Evolutionary conservation across 30 jellyfish, hydroid and myxozoan genomes (phyloP), one percentile per base, ranked within the genome.

Genomic region (Sanderia malayensis): DNA sequence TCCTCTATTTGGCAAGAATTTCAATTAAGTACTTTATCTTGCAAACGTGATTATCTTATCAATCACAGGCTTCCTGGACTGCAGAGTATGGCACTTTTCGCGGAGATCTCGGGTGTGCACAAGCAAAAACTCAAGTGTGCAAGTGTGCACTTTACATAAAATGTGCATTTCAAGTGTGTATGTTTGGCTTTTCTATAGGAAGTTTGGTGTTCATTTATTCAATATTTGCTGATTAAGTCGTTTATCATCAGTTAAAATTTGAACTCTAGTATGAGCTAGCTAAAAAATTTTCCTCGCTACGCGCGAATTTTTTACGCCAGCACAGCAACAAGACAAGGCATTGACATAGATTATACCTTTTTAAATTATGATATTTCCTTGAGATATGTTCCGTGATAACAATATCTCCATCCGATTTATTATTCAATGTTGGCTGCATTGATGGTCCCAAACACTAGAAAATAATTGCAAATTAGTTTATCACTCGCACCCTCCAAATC

Each of bases 381-480:
- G 92, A 26, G n/a, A 83, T 30, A 20, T 78, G 95, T 52, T 82
- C 94, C n/a, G 94, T 88, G 44, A 88, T 70, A 55, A 88, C 97
- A 20, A 88, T 86, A 70, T 68, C 86, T 15, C 82, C 85, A 52
- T 76, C 65, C 24, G 88, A 55, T 21, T 57, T 22, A 15, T 63
- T 69, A 79, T 88, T 88, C 45, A 88, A 22, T 19, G 97, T 67
- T 41, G 97, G 97, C 18, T 53, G 58, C 97, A 88, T 88, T 31
- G 97, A 88, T 4, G 97, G 97, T 10, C 97, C 97, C 13, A 87
- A 46, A 63, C 92, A 82, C 97, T 88, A 30, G n/a, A n/a, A n/a
- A n/a, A n/a, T n/a, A n/a, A n/a, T n/a, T n/a, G n/a, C n/a, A n/a
- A n/a, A n/a, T n/a, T n/a, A n/a, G n/a, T n/a, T n/a, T n/a, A n/a